These are phyloP conservation scores for Apogon talboti DNA, from an alignment of 2,797 vertebrate species.

Conservation along the genomic window DNA sequence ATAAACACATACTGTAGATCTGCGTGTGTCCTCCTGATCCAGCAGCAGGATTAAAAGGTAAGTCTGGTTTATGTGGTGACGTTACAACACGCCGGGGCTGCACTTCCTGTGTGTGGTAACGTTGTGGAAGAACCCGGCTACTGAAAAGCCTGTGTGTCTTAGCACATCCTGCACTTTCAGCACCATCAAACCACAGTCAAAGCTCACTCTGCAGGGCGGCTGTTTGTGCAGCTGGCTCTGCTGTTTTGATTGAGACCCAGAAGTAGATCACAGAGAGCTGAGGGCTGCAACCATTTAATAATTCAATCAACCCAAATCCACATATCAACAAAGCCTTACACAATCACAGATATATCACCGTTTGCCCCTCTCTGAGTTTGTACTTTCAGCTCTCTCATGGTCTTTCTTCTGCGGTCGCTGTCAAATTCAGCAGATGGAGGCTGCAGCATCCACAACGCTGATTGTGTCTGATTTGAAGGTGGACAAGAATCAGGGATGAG, in stretches of 20 bases:
- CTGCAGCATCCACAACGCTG: slow-evolving; percentile 54
- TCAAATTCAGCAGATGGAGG: slow-evolving; percentile 54
- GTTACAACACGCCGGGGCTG: slow-evolving; percentile 63
- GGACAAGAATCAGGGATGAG: slow-evolving; percentile 59
- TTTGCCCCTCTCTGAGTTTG: slow-evolving; percentile 10
- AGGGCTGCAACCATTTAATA: slow-evolving; percentile 25
- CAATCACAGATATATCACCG: slow-evolving; percentile 14
- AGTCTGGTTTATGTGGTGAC: slow-evolving; percentile 66
- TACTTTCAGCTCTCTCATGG: slow-evolving; percentile 40
- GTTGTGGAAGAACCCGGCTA: slow-evolving; percentile 43
- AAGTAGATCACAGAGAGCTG: slow-evolving; percentile 66
- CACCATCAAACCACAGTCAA: slow-evolving; percentile 62
- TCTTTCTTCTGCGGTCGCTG: slow-evolving; percentile 34
- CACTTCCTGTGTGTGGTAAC: slow-evolving; percentile 68
- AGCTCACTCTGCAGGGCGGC: slow-evolving; percentile 62
- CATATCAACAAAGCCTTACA: slow-evolving; percentile 31
- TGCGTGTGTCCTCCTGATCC: slow-evolving; percentile 64
- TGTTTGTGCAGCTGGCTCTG: slow-evolving; percentile 78
- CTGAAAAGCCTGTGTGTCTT: slow-evolving; percentile 67
- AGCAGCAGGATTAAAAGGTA: slow-evolving; percentile 60
- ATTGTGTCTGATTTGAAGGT: slow-evolving; percentile 56
- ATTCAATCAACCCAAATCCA: slow-evolving; percentile 26
- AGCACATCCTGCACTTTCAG: slow-evolving; percentile 68
- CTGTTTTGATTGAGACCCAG: slow-evolving; percentile 74
- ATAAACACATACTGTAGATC: slow-evolving; percentile 33